Base-by-base conservation (phyloP, 2,888 invertebrate species). In the Hololepta plana region DNA sequence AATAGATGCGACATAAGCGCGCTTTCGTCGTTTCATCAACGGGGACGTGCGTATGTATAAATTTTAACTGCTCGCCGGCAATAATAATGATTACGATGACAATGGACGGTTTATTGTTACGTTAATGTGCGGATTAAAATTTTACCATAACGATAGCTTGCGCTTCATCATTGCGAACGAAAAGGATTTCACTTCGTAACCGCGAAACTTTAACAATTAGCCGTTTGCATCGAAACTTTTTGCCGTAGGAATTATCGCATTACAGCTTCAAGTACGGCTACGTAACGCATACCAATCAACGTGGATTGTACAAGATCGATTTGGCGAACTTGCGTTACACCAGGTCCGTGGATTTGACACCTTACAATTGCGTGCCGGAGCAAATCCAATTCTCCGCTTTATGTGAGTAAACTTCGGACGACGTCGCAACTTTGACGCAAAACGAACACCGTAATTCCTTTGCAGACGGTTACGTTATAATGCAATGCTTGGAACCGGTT, bases 261-360 rank as follows among this genome's bases (percentile, higher is more conserved):
- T 57, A 54, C 39, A 55, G 51, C 41, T 75, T 71, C 54, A 67
- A 70, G 41, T 74, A 72, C 46, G 77, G 73, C 20, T 79, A 76
- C 48, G 74, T 75, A 21, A 71, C 71, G 20, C 76, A 77, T 48
- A 66, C 66, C 28, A 71, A 72, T 45, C 73, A 75, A 42, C 56
- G 72, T 30, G 74, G 72, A 11, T 59, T 77, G 43, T 74, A 73
- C 52, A 77, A 76, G 49, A 53, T 79, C 28, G 75, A 76, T 50
- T 53, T 77, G 43, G 63, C 64, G 23, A 70, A 72, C 44, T 64
- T 76, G 61, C 60, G 72, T 40, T 76, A 76, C 47, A 67, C 68
- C 21, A 64, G 71, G 40, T 71, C 71, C 26, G 67, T 76, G 6
- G 76, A 77, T 51, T 57, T 79, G 30, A 66, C 71, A 3, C 64